Conservation (phyloP, 2,113 vertebrate species). For the Pterocles gutturalis region DNA sequence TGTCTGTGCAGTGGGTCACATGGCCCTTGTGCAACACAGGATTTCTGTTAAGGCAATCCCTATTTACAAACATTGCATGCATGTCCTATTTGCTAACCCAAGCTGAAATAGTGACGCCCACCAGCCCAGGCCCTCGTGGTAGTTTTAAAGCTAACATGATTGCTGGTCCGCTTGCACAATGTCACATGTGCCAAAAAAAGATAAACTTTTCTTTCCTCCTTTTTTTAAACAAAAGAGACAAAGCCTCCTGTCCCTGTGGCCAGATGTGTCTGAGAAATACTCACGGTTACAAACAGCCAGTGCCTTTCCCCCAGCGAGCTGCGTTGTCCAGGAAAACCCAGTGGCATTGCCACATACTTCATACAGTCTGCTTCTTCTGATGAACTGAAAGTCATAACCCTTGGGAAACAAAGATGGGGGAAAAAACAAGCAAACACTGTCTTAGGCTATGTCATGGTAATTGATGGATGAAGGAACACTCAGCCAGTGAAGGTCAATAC, state of each 20-base stretch:
- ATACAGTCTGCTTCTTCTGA: conserved; percentile 72
- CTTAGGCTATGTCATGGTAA: not conserved
- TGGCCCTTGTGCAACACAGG: accelerated
- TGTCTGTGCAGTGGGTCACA: not conserved
- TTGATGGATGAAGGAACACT: not conserved
- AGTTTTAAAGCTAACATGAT: not conserved
- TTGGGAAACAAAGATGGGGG: not conserved
- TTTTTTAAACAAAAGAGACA: not conserved
- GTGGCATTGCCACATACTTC: conserved; percentile 72
- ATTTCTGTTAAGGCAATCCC: not conserved
- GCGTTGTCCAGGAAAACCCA: conserved; percentile 56
- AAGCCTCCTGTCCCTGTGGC: accelerated
- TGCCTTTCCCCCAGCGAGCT: conserved; percentile 63
- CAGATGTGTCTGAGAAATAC: not conserved
- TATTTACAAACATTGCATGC: not conserved
- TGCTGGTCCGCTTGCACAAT: not conserved
- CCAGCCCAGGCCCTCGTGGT: not conserved
- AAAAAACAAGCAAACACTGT: not conserved
- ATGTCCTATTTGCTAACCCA: not conserved
- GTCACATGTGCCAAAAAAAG: not conserved
- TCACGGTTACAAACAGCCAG: conserved; percentile 79
- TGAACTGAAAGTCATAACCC: conserved; percentile 82
- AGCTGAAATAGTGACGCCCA: not conserved
- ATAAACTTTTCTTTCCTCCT: not conserved
- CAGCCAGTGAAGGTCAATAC: not conserved